Percentiles rank a stretch among this genome's conserved stretches.
These are phyloP conservation scores for Pomacea maculata DNA, from an alignment of 1,140 invertebrate species.

Conservation along the genomic window DNA sequence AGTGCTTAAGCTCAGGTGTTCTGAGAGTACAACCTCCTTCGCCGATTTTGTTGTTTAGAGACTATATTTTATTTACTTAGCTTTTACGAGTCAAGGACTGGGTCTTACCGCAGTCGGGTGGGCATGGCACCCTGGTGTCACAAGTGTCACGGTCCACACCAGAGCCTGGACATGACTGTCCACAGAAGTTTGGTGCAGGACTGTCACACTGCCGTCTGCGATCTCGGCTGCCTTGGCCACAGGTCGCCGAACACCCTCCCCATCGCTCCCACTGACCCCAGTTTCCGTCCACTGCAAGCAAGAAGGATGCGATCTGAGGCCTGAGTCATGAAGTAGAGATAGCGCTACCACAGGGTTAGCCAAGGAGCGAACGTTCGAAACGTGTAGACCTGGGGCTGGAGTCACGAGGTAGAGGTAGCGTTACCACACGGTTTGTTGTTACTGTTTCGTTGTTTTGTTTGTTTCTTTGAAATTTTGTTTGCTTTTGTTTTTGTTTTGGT, in stretches of 20 bases:
- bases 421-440: neutral
- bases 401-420: neutral
- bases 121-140: neutral
- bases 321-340: too few relatives aligned
- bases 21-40: too few relatives aligned
- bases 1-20: neutral
- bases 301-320: neutral
- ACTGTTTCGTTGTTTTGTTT: too few relatives aligned
- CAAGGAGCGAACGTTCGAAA: neutral
- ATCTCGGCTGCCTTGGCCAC: conserved; percentile 72
- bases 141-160: neutral
- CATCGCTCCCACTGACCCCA: conserved; percentile 74
- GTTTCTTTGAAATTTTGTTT: too few relatives aligned
- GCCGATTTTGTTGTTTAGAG: neutral
- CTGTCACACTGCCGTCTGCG: conserved; percentile 70
- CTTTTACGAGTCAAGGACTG: neutral
- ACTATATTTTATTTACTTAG: neutral
- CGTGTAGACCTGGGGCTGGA: neutral
- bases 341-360: too few relatives aligned
- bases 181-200: conserved; percentile 39
- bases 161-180: conserved; percentile 29
- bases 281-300: conserved; percentile 65
- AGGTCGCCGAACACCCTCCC: conserved; percentile 74
- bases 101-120: neutral
- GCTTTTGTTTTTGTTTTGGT: too few relatives aligned